Base-by-base conservation (phyloP, 2,888 invertebrate genomes). In the Xylota sylvarum region DNA sequence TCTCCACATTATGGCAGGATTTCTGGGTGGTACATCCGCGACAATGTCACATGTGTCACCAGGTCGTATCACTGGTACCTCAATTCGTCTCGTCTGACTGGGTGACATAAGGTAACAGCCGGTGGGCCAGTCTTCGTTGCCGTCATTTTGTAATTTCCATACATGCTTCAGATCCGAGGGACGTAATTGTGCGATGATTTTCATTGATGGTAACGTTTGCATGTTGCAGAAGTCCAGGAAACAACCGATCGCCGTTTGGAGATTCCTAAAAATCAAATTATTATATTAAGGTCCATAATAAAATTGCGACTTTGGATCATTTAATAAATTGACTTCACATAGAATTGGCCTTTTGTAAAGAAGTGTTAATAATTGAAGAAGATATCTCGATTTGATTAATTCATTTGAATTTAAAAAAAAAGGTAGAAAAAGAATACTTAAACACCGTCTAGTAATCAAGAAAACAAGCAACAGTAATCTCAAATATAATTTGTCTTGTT, bases 241-340 rank as follows among this genome's bases (percentile, higher is more conserved):
- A 90, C 98, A 97, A 93, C 98, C 97, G 89, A 99, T 96, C 77
- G 99, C 99, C 88, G 97, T 97, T 94, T 98, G 98, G 73, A 99
- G 94, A 93, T 99, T 99, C 99, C 99, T 99, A 85, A 74, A 32
- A 65, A 58, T 67, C 14, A 60, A 64, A 64, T 60, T 48, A 79
- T n/a, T n/a, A n/a, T 52, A 14, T 37, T 27, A 5, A 27, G 27
- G 27, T 12, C 19, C n/a, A 7, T 23, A 19, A 35, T 12, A 46
- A 64, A 10, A 46, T 14, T 12, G 19, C 10, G 4, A 12, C n/a
- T n/a, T n/a, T n/a, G n/a, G n/a, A n/a, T n/a, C n/a, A n/a, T n/a
- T n/a, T n/a, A n/a, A n/a, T n/a, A n/a, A n/a, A n/a, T n/a, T n/a
- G n/a, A n/a, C n/a, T n/a, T n/a, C n/a, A n/a, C n/a, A n/a, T n/a